Conservation (phyloP, 30 jellyfish, hydroid and myxozoan genomes). For the Morbakka virulenta region DNA sequence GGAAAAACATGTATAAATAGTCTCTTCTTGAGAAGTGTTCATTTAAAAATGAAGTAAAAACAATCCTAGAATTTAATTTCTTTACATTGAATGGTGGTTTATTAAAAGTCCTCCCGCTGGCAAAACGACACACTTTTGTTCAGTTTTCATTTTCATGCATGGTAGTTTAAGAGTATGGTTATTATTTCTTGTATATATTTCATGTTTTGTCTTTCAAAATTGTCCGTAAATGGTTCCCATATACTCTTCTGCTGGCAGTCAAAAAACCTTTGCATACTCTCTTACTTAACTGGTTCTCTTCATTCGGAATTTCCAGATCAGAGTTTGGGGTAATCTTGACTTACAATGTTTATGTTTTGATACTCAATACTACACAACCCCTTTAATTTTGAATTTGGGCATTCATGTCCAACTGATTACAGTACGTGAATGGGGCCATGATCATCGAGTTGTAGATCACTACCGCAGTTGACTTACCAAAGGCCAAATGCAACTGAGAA, state of each 20-base stretch:
- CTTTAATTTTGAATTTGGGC: not conserved
- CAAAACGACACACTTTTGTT: not conserved
- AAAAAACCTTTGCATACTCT: not conserved
- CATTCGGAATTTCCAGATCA: not conserved
- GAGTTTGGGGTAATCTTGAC: not conserved
- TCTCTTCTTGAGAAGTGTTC: not conserved
- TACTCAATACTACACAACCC: not conserved
- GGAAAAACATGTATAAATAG: not conserved
- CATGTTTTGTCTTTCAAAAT: not conserved
- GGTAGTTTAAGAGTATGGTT: not conserved
- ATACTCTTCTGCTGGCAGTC: not conserved
- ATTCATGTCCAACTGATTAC: not conserved
- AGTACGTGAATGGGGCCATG: constrained; percentile 22
- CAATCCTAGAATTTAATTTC: not conserved
- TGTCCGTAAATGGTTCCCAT: not conserved
- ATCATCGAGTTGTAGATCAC: constrained; percentile 21
- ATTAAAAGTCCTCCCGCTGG: not conserved
- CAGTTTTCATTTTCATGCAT: not conserved
- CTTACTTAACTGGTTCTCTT: not conserved
- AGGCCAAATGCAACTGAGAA: not conserved
- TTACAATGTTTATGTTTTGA: not conserved
- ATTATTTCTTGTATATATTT: not conserved
- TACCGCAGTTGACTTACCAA: constrained; percentile 1
- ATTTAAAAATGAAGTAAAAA: not conserved
- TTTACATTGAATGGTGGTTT: not conserved